A percentile compares a stretch with the other conserved stretches of the same genome.
phyloP scores from a whole-genome alignment of 2,888 invertebrate species.

The Drosophila subsilvestris region DNA sequence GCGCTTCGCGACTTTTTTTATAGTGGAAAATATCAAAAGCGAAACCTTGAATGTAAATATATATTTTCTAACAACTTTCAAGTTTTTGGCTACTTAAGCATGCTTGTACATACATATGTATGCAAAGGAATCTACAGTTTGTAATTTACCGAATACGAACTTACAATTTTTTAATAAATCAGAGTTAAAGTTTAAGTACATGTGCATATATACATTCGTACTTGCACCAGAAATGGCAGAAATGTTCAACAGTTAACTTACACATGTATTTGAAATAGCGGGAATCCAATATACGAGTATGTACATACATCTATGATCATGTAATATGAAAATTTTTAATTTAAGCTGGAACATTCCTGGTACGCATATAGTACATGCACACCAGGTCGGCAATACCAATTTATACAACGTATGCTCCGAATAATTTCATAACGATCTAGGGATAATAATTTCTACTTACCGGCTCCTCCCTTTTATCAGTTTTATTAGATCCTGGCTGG shows the following conservation, averaged over 20 bases:
- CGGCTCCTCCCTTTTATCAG: slow-evolving; percentile 4
- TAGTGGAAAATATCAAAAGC: neutral
- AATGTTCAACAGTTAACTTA: too few relatives aligned
- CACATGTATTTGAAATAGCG: too few relatives aligned
- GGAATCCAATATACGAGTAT: too few relatives aligned
- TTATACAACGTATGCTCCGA: neutral
- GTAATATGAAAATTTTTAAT: neutral
- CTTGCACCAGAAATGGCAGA: too few relatives aligned
- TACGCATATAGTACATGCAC: too few relatives aligned
- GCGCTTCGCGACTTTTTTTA: neutral
- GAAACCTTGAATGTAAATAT: neutral
- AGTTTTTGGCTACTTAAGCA: too few relatives aligned
- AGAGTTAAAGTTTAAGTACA: neutral
- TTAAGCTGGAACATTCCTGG: neutral
- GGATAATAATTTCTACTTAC: slow-evolving; percentile 3
- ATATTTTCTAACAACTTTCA: too few relatives aligned
- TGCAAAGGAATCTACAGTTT: too few relatives aligned
- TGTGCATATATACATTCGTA: neutral
- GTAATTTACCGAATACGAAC: neutral
- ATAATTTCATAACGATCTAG: neutral
- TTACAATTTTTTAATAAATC: neutral
- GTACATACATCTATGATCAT: neutral
- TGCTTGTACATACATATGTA: too few relatives aligned
- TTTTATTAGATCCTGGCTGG: neutral
- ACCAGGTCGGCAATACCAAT: neutral